A percentile compares a stretch with the other conserved stretches of the same genome.
Evolutionary conservation across 2,888 invertebrate genomes (phyloP).

Genomic region (Strigamia maritima): DNA sequence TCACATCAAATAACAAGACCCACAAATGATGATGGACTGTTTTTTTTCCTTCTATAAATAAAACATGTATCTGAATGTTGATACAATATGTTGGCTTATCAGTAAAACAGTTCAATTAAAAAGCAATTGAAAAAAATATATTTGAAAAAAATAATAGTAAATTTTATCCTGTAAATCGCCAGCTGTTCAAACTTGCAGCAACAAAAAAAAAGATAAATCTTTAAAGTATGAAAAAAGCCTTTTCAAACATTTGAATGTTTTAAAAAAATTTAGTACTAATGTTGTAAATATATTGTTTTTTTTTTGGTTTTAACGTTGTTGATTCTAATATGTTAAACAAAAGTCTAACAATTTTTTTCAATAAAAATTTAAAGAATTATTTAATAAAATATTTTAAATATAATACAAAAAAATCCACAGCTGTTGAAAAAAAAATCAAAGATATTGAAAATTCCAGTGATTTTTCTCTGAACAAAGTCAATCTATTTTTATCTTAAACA

Average conservation of each 20-base stretch:
- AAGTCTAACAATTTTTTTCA: too few relatives aligned
- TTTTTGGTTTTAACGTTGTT: background rate
- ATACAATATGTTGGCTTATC: background rate
- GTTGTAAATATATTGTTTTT: background rate
- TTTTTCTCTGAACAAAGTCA: too few relatives aligned
- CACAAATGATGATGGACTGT: background rate
- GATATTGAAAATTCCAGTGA: too few relatives aligned
- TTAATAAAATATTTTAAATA: too few relatives aligned
- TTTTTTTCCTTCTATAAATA: background rate
- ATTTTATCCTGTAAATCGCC: conserved; percentile 7
- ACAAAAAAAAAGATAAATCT: background rate
- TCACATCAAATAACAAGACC: background rate
- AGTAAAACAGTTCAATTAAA: background rate
- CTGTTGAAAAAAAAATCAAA: too few relatives aligned
- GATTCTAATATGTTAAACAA: too few relatives aligned
- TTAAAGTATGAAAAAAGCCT: background rate
- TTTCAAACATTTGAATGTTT: background rate
- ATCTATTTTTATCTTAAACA: too few relatives aligned
- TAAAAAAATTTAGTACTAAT: background rate
- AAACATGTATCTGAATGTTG: background rate
- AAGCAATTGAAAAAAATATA: background rate
- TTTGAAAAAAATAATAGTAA: background rate
- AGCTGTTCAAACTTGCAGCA: background rate
- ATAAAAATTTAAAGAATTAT: too few relatives aligned
- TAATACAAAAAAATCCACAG: too few relatives aligned